A percentile compares a stretch with the other conserved stretches of the same genome.
Conservation (phyloP, 1,140 invertebrate genomes). For the Heliothis virescens region DNA sequence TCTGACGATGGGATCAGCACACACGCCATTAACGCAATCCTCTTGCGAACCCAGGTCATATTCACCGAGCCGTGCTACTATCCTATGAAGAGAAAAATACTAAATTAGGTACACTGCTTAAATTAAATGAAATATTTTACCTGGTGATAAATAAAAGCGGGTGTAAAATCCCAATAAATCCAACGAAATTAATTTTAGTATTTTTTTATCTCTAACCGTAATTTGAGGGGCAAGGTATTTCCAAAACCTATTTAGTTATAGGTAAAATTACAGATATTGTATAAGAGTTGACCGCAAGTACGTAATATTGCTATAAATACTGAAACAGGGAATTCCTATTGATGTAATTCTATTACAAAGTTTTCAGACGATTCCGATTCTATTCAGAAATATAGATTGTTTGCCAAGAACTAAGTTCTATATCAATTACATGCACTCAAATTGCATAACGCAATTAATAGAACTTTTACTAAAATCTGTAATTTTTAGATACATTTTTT, state of each 20-base stretch:
- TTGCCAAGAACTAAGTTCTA: background rate
- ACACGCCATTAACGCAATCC: constrained; percentile 44
- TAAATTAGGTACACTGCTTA: background rate
- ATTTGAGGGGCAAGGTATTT: background rate
- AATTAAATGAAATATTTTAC: background rate
- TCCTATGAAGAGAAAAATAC: constrained; percentile 49
- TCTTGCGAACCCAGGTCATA: constrained; percentile 47
- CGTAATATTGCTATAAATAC: background rate
- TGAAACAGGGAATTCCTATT: constrained; percentile 7
- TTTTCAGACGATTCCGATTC: background rate
- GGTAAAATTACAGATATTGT: background rate
- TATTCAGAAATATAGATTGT: background rate
- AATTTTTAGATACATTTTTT: too few relatives aligned
- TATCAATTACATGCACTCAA: too few relatives aligned
- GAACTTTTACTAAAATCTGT: too few relatives aligned
- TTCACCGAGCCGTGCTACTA: constrained; percentile 58
- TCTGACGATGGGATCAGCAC: constrained; percentile 30
- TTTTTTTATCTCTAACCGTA: background rate
- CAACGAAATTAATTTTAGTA: background rate
- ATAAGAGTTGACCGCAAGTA: background rate
- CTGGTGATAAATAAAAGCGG: background rate
- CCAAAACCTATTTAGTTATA: background rate
- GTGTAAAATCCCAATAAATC: background rate
- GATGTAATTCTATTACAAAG: background rate
- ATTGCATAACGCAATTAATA: too few relatives aligned